phyloP scores from a whole-genome alignment of 1,140 invertebrate genomes.

The Scaptodrosophila lebanonensis region DNA sequence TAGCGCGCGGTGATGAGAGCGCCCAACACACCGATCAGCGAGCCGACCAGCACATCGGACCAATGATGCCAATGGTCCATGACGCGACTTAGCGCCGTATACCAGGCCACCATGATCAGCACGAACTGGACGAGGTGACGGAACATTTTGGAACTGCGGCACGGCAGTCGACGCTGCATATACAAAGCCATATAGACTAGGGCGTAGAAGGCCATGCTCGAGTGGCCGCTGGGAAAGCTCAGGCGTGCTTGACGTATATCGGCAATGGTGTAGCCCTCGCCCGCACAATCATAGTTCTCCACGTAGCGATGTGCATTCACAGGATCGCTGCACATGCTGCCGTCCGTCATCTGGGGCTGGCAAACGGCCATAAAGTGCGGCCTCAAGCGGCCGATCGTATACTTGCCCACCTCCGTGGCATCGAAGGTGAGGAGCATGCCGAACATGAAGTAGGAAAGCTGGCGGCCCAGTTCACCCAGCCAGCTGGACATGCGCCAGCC shows the following conservation, averaged over 20 bases:
- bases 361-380: slow-evolving; percentile 93
- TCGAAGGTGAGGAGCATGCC: slow-evolving; percentile 88
- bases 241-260: slow-evolving; percentile 84
- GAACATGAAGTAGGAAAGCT: slow-evolving; percentile 87
- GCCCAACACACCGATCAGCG: slow-evolving; percentile 45
- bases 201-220: slow-evolving; percentile 86
- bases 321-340: slow-evolving; percentile 78
- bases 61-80: slow-evolving; percentile 75
- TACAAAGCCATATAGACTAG: slow-evolving; percentile 90
- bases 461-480: slow-evolving; percentile 83
- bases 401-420: slow-evolving; percentile 93
- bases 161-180: slow-evolving; percentile 86
- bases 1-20: slow-evolving; percentile 58
- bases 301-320: slow-evolving; percentile 82
- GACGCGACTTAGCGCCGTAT: slow-evolving; percentile 61
- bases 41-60: slow-evolving; percentile 62
- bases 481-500: slow-evolving; percentile 80
- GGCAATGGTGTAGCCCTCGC: slow-evolving; percentile 78
- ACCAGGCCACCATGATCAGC: slow-evolving; percentile 79
- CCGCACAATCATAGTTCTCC: slow-evolving; percentile 81
- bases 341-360: slow-evolving; percentile 79
- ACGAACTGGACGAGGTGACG: slow-evolving; percentile 86
- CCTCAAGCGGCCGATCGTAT: slow-evolving; percentile 92
- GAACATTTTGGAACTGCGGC: slow-evolving; percentile 84
- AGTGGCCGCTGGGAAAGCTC: slow-evolving; percentile 90